Conservation (phyloP, 2,113 vertebrate genomes). For the Sylvietta virens region DNA sequence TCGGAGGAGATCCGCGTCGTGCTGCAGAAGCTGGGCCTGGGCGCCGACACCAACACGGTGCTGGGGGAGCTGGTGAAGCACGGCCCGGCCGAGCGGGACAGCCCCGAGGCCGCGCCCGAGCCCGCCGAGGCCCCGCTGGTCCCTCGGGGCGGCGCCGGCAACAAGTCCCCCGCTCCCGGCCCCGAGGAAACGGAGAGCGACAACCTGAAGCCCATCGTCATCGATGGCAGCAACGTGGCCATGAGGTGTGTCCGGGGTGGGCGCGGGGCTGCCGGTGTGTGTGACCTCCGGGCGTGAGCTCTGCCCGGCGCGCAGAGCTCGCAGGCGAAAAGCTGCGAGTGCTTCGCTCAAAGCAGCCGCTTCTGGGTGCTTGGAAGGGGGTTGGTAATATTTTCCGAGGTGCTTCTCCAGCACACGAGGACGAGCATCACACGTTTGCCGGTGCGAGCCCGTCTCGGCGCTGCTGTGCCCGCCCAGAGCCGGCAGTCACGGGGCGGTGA, state of each 20-base stretch:
- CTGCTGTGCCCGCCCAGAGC: background rate
- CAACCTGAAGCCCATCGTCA: conserved; percentile 86
- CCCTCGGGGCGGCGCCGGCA: conserved; percentile 61
- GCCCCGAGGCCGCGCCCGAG: background rate
- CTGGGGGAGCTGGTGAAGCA: conserved; percentile 88
- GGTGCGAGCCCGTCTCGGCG: rapidly evolving
- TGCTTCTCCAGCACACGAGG: rapidly evolving
- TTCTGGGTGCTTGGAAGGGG: rapidly evolving
- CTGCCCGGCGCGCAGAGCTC: rapidly evolving
- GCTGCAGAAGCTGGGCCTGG: conserved; percentile 82
- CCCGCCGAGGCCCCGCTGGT: conserved; percentile 40
- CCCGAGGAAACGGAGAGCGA: conserved; percentile 56
- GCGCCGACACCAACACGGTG: conserved; percentile 87
- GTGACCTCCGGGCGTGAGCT: rapidly evolving
- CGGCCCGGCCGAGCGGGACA: conserved; percentile 68
- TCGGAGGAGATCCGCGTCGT: conserved; percentile 76
- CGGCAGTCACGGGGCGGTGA: background rate
- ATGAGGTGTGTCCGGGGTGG: conserved; percentile 82
- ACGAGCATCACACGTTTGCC: rapidly evolving
- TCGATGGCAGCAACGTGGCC: conserved; percentile 97
- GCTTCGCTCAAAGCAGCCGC: rapidly evolving
- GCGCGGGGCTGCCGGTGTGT: rapidly evolving
- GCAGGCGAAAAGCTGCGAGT: rapidly evolving
- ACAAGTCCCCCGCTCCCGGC: conserved; percentile 33
- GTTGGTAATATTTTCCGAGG: background rate